phyloP scores from a whole-genome alignment of 2,797 vertebrate species.

The Sciurus vulgaris region DNA sequence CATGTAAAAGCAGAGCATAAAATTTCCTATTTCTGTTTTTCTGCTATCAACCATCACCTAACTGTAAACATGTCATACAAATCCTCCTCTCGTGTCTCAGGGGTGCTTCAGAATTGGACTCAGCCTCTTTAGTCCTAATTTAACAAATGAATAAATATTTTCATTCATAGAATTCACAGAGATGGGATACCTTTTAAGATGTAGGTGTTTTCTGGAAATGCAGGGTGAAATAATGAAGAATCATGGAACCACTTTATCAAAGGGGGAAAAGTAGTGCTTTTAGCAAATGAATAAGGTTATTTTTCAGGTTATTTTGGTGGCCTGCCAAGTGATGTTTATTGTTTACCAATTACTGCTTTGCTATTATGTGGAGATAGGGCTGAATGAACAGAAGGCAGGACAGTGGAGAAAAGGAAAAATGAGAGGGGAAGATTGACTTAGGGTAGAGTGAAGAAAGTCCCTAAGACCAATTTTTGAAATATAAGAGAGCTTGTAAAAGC shows the following conservation, averaged over 20 bases:
- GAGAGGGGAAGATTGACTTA: background rate
- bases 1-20: background rate
- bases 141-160: background rate
- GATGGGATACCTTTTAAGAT: background rate
- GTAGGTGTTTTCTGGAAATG: background rate
- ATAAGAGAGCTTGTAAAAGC: conserved; percentile 47
- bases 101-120: background rate
- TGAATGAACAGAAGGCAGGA: background rate
- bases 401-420: background rate
- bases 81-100: background rate
- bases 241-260: background rate
- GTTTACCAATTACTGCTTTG: background rate
- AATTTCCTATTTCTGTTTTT: background rate
- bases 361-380: background rate
- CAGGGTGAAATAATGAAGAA: background rate
- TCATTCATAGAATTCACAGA: background rate
- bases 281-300: background rate
- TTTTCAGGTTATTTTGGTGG: background rate
- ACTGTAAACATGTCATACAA: background rate
- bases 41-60: background rate
- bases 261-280: background rate
- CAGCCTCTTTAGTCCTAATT: background rate
- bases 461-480: conserved; percentile 8
- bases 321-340: background rate
- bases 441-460: background rate